Evolutionary conservation across 2,888 invertebrate species (phyloP).

Genomic region (Zaprionus obscuricornis): DNA sequence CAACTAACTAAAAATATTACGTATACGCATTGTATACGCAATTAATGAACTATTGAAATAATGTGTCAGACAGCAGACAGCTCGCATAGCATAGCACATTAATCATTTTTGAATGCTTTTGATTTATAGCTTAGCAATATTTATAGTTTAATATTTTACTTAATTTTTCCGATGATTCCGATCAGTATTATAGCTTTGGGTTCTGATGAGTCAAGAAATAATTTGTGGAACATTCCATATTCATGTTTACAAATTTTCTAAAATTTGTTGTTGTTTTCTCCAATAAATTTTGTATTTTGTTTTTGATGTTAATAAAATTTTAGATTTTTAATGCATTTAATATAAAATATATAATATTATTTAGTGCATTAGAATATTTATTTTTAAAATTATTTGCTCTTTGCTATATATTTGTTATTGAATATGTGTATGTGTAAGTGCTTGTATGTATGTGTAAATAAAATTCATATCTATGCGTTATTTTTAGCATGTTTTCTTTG

Average conservation of each 20-base stretch:
- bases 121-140: slow-evolving; percentile 21
- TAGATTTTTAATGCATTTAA: slow-evolving; percentile 13
- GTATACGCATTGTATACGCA: slow-evolving; percentile 14
- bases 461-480: slow-evolving; percentile 19
- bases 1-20: slow-evolving; percentile 7
- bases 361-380: slow-evolving; percentile 4
- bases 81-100: slow-evolving; percentile 7
- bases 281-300: slow-evolving; percentile 14
- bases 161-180: too few relatives aligned
- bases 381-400: too few relatives aligned
- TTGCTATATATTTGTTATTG: too few relatives aligned
- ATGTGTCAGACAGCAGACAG: slow-evolving; percentile 17
- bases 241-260: slow-evolving; percentile 3
- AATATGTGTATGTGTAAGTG: background rate
- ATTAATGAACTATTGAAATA: too few relatives aligned
- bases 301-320: slow-evolving; percentile 18
- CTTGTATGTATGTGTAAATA: too few relatives aligned
- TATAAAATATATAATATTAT: slow-evolving; percentile 19
- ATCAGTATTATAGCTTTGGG: too few relatives aligned
- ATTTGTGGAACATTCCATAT: slow-evolving; percentile 12
- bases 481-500: slow-evolving; percentile 6
- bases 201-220: slow-evolving; percentile 36
- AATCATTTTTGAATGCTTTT: slow-evolving; percentile 23
- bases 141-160: slow-evolving; percentile 22
- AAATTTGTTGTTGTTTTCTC: slow-evolving; percentile 21